Evolutionary conservation across 2,888 invertebrate species (phyloP).

Genomic region (Hypena proboscidalis): DNA sequence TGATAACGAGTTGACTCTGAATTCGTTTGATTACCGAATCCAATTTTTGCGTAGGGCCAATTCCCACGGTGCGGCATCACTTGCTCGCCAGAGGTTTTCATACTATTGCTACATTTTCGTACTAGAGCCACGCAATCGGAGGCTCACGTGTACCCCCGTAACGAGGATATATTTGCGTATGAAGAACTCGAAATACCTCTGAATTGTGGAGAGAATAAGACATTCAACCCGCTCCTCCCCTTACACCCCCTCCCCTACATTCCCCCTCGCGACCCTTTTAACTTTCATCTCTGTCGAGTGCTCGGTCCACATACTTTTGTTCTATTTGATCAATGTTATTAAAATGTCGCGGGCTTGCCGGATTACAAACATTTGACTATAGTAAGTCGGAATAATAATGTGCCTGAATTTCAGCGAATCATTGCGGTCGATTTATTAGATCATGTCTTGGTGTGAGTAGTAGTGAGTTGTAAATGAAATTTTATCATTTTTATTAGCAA

Average conservation of each 20-base stretch:
- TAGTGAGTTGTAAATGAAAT: too few species aligned
- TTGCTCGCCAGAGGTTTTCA: constrained; percentile 64
- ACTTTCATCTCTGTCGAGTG: constrained; percentile 86
- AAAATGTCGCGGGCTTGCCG: constrained; percentile 82
- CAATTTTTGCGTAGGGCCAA: constrained; percentile 74
- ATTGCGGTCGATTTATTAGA: constrained; percentile 14
- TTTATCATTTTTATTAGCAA: too few species aligned
- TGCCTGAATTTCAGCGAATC: constrained; percentile 20
- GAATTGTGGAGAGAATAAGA: constrained; percentile 85
- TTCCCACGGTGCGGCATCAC: constrained; percentile 66
- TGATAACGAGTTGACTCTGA: constrained; percentile 61
- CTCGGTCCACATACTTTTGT: constrained; percentile 86
- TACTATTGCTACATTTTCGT: constrained; percentile 78
- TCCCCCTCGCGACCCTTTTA: constrained; percentile 81
- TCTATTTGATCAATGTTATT: constrained; percentile 86
- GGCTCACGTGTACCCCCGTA: constrained; percentile 82
- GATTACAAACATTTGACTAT: constrained; percentile 82
- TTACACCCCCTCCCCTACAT: constrained; percentile 44
- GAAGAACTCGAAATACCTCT: constrained; percentile 86
- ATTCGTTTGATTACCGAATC: constrained; percentile 74
- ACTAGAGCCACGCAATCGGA: constrained; percentile 78
- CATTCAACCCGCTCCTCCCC: constrained; percentile 80
- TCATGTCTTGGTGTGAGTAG: too few species aligned
- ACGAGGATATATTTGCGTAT: constrained; percentile 86
- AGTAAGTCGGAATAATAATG: constrained; percentile 54